A percentile compares a stretch with the other conserved stretches of the same genome.
These are phyloP conservation scores for Momotus momota DNA, from an alignment of 2,797 vertebrate genomes.

Conservation along the genomic window DNA sequence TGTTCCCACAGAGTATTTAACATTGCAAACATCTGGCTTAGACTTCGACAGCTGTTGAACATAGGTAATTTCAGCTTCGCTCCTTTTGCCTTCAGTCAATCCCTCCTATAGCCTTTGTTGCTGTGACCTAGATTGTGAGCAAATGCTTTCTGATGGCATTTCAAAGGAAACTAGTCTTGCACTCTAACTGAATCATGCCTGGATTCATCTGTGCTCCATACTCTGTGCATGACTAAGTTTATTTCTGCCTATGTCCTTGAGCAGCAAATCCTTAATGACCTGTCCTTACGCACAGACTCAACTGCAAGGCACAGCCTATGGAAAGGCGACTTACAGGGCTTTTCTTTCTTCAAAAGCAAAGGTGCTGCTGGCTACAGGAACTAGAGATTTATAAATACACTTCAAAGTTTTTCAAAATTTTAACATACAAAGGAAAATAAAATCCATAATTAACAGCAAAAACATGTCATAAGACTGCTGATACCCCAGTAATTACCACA, in stretches of 20 bases:
- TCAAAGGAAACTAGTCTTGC: constrained; percentile 55
- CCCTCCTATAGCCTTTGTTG: constrained; percentile 29
- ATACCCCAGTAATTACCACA: background rate
- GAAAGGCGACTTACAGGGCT: background rate
- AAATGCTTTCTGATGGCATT: constrained; percentile 59
- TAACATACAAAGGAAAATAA: background rate
- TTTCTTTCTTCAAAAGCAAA: background rate
- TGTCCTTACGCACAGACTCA: background rate
- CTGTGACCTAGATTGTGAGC: constrained; percentile 63
- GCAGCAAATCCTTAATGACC: background rate
- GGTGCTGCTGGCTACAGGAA: background rate
- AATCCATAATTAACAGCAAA: background rate
- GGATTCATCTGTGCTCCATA: constrained; percentile 18
- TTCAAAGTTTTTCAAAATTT: background rate
- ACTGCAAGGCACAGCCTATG: background rate
- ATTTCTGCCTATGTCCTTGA: background rate
- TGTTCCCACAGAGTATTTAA: background rate
- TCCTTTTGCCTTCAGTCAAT: constrained; percentile 24
- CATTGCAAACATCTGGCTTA: constrained; percentile 4
- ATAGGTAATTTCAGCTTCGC: constrained; percentile 24
- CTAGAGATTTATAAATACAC: background rate
- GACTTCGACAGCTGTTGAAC: constrained; percentile 25
- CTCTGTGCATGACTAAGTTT: background rate
- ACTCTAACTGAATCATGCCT: background rate
- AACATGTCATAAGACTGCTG: background rate